Base-by-base conservation (phyloP, 1,140 invertebrate species). In the Sitodiplosis mosellana region DNA sequence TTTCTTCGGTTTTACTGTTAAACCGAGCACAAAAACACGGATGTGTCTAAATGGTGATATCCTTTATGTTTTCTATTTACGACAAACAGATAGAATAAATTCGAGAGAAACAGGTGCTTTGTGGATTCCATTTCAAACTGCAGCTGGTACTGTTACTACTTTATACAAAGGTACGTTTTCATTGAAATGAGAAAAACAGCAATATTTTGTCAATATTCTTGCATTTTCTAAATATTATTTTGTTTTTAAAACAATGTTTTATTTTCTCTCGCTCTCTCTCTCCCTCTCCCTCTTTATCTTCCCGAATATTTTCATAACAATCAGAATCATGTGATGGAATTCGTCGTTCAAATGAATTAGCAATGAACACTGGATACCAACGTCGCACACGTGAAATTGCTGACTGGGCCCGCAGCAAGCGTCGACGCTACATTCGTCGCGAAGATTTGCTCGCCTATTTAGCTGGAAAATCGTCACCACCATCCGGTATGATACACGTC, bases 101-200 rank as follows among this genome's bases (percentile, higher is more conserved):
- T 68, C 72, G 48, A 69, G 73, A 54, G 77, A 79, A 54, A 72
- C 77, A 53, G 72, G 77, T 57, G 77, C 70, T 45, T 65, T 83
- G 41, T 87, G 82, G 83, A 57, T 82, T 55, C 80, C 83, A 54
- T 87, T 86, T 66, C 83, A 86, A 66, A 82, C 80, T 52, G 82
- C 83, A 55, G 83, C 83, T 54, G 79, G 80, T 38, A 80, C 80
- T 48, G 80, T 86, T 51, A 84, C 83, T 48, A 74, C 74, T 40
- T 68, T 86, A 48, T 87, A 85, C 63, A 85, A 84, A 83, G 81
- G 81, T 82, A 59, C 60, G 56, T 55, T 48, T 46, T 17, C 15
- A 8, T 22, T n/a, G 38, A 38, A 6, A 19, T 18, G 19, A 12
- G 6, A 11, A 20, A n/a, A n/a, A n/a, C n/a, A n/a, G n/a, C n/a